Evolutionary conservation across 2,113 vertebrate genomes (phyloP).

Genomic region (Dinomys branickii): DNA sequence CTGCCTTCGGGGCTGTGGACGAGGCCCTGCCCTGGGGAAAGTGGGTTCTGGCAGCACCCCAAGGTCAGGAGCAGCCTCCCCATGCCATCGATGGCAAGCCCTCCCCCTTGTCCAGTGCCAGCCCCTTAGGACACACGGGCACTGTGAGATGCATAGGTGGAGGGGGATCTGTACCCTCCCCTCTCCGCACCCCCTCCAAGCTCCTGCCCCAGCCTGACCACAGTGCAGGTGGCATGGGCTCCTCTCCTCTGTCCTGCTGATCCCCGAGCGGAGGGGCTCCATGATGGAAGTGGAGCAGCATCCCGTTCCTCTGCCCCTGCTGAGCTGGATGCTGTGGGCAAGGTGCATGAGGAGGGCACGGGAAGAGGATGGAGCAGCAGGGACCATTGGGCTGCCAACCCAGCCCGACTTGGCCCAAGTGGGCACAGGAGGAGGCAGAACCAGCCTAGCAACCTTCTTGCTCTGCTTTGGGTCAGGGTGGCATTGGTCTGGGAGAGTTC

Average conservation of each 20-base stretch:
- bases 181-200: background rate
- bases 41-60: background rate
- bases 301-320: fast-evolving
- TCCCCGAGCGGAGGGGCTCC: background rate
- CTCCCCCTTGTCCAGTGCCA: background rate
- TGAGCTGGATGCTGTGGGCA: fast-evolving
- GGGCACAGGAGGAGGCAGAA: background rate
- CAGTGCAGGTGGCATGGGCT: background rate
- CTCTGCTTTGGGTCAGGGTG: background rate
- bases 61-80: background rate
- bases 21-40: background rate
- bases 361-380: background rate
- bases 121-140: background rate
- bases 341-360: background rate
- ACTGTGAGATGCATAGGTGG: background rate
- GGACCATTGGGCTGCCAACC: fast-evolving
- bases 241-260: background rate
- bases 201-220: background rate
- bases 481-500: background rate
- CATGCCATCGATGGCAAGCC: fast-evolving
- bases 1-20: fast-evolving
- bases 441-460: fast-evolving
- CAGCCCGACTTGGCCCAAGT: background rate
- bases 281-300: fast-evolving
- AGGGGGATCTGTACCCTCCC: background rate